Base-by-base conservation (phyloP, 1,140 invertebrate genomes). In the Mizuhopecten yessoensis region DNA sequence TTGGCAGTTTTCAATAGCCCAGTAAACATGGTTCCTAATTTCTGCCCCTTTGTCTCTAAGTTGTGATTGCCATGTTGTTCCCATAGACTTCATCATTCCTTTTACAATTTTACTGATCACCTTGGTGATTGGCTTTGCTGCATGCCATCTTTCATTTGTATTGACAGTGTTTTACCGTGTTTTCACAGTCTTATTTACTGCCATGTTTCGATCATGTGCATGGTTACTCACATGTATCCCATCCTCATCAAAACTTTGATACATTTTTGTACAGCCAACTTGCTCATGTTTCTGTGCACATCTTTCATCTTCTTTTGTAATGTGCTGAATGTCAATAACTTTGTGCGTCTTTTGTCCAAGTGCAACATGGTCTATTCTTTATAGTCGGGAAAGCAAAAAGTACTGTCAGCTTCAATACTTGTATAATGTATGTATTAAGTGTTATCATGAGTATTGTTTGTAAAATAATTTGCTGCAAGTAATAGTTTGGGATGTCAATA, bases 271-370 rank as follows among this genome's bases (percentile, higher is more conserved):
- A 88, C 87, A 88, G 33, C 87, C 87, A 39, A 88, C 1, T 39
- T 34, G 36, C 45, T 88, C 87, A 39, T 88, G 87, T 39, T 39
- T 34, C 33, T 39, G 87, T 39, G 87, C 45, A 11, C 15, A 88
- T 88, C 15, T 3, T 23, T 88, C 87, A 29, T 88, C 34, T 3
- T 34, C 45, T 33, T 88, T 88, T 3, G 5, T 88, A 88, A 88
- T 88, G 34, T 88, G 87, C 39, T 88, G 87, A 33, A 88, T 23
- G 45, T 88, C 45, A 39, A 39, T 88, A 3, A 88, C 87, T 88
- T 88, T 88, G 29, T 88, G 87, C 1, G 87, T 42, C 23, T 88
- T 20, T 45, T 39, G 87, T 88, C 87, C 87, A 39, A 88, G 87
- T 36, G 87, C 9, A 3, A 88, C 87, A 88, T 88, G 87, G n/a